Conservation (phyloP, 2,888 invertebrate species). For the Magallana nippona region DNA sequence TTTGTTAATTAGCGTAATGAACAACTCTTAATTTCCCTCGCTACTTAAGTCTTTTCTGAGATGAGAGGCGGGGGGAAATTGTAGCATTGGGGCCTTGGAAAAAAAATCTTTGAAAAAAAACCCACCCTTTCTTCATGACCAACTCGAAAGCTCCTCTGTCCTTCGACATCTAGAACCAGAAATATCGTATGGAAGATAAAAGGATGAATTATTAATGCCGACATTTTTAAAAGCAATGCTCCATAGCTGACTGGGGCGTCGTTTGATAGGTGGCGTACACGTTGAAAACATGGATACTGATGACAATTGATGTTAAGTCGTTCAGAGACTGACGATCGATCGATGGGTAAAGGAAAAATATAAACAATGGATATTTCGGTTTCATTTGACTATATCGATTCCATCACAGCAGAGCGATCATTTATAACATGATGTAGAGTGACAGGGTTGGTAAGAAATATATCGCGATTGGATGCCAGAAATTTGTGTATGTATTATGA, state of each 20-base stretch:
- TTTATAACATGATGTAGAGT: slow-evolving; percentile 30
- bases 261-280: slow-evolving; percentile 2
- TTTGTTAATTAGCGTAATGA: slow-evolving; percentile 33
- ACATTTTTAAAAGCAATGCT: slow-evolving; percentile 22
- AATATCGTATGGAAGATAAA: neutral
- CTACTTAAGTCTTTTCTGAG: neutral
- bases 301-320: slow-evolving; percentile 26
- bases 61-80: neutral
- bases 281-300: neutral
- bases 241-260: neutral
- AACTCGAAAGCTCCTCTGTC: neutral
- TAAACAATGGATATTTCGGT: slow-evolving; percentile 35
- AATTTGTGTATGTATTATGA: neutral
- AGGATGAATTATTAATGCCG: slow-evolving; percentile 10
- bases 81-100: no score
- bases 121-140: no score
- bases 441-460: slow-evolving; percentile 4
- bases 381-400: slow-evolving; percentile 23
- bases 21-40: neutral
- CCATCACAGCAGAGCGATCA: neutral
- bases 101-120: no score
- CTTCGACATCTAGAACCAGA: neutral
- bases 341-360: neutral
- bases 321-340: slow-evolving; percentile 12
- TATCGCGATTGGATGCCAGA: neutral